Percentiles rank a stretch among this genome's conserved stretches.
These are phyloP conservation scores for Muntiacus reevesi DNA, from an alignment of 2,113 vertebrate species.

Conservation along the genomic window DNA sequence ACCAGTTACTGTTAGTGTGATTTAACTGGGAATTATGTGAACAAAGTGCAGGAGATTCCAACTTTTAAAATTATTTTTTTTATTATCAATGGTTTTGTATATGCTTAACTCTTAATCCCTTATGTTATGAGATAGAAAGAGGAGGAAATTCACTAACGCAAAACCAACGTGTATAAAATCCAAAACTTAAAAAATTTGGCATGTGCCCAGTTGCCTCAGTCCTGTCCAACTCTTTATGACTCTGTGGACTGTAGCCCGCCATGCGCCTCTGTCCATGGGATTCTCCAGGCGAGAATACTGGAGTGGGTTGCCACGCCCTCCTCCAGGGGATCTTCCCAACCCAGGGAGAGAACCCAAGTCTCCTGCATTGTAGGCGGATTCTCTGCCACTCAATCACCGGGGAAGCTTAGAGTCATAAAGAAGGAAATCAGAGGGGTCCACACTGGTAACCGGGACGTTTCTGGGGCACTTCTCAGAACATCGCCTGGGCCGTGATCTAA, in stretches of 20 bases:
- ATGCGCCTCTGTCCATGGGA: neutral
- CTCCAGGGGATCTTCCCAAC: neutral
- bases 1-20: accelerated
- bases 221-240: neutral
- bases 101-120: neutral
- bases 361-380: neutral
- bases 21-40: neutral
- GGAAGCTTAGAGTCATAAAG: neutral
- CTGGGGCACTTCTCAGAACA: neutral
- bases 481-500: neutral
- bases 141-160: accelerated
- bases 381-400: neutral
- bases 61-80: neutral
- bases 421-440: neutral
- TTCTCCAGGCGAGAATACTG: neutral
- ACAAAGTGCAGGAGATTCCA: neutral
- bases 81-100: neutral
- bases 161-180: accelerated
- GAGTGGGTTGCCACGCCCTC: neutral
- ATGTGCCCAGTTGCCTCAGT: neutral
- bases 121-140: accelerated
- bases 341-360: neutral
- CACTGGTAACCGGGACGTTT: neutral
- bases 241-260: neutral
- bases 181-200: neutral